Percentiles rank a stretch among this genome's conserved stretches.
Conservation (phyloP, 30 jellyfish, hydroid and myxozoan species). For the Catostylus mosaicus region DNA sequence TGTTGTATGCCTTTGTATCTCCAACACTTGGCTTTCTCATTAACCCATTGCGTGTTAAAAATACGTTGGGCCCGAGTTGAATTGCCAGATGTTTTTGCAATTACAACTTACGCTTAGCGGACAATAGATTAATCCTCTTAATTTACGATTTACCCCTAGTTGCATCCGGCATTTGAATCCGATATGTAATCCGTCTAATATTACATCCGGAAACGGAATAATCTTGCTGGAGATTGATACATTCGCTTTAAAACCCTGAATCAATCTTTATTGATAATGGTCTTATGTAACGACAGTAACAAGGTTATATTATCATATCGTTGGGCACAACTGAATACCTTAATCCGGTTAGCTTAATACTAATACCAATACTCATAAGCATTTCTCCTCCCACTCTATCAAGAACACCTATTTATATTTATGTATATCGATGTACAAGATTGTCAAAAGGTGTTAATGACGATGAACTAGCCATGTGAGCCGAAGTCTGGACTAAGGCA, state of each 20-base stretch:
- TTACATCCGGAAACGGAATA: background rate
- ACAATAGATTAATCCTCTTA: background rate
- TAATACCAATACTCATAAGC: background rate
- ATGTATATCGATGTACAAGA: too few relatives aligned
- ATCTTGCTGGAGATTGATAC: background rate
- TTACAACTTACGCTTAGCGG: background rate
- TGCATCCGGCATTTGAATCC: background rate
- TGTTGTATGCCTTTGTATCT: too few relatives aligned
- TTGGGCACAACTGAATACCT: background rate
- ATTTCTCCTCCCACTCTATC: slow-evolving; percentile 1
- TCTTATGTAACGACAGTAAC: background rate
- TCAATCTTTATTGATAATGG: background rate
- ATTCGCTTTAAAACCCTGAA: background rate
- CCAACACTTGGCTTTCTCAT: too few relatives aligned
- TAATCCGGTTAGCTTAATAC: background rate
- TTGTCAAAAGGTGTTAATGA: too few relatives aligned
- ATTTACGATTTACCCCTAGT: background rate
- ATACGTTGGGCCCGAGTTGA: too few relatives aligned
- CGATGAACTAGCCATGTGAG: too few relatives aligned
- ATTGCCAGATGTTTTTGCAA: too few relatives aligned
- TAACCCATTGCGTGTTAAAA: too few relatives aligned
- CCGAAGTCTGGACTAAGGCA: too few relatives aligned
- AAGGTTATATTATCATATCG: background rate
- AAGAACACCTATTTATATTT: background rate
- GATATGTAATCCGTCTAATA: background rate